Conservation (phyloP, 23 tunicate species). For the Halocynthia aurantium region DNA sequence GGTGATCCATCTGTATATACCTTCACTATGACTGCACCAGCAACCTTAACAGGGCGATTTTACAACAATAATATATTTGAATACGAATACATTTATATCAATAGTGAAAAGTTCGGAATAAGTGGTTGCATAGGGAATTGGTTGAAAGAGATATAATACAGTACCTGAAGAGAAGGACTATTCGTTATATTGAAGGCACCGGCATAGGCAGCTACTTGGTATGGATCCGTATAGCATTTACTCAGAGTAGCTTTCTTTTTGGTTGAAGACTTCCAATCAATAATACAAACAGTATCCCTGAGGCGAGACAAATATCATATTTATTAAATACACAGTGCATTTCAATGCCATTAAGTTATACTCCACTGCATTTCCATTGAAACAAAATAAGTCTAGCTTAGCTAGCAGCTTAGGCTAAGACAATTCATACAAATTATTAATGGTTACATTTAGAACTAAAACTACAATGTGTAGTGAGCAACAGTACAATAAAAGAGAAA, state of each 20-base stretch:
- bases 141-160: too few species aligned
- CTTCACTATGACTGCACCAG: conserved; percentile 55
- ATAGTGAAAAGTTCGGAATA: not conserved
- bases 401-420: too few species aligned
- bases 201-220: conserved; percentile 82
- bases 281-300: conserved; percentile 35
- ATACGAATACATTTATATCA: too few species aligned
- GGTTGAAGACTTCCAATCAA: conserved; percentile 82
- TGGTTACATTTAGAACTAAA: too few species aligned
- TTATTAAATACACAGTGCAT: not conserved
- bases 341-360: not conserved
- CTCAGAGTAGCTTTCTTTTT: conserved; percentile 28
- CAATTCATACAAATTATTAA: too few species aligned
- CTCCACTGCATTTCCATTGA: not conserved
- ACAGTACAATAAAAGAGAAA: too few species aligned
- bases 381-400: not conserved
- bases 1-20: conserved; percentile 61
- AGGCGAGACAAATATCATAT: not conserved
- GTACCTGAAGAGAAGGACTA: not conserved
- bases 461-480: too few species aligned
- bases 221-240: conserved; percentile 77
- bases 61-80: too few species aligned
- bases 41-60: conserved; percentile 7
- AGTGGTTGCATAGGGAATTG: too few species aligned
- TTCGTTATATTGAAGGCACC: conserved; percentile 48